Evolutionary conservation across 2,888 invertebrate species (phyloP), one percentile per base, ranked within the genome.

Genomic region (Ornithoptera alexandrae): DNA sequence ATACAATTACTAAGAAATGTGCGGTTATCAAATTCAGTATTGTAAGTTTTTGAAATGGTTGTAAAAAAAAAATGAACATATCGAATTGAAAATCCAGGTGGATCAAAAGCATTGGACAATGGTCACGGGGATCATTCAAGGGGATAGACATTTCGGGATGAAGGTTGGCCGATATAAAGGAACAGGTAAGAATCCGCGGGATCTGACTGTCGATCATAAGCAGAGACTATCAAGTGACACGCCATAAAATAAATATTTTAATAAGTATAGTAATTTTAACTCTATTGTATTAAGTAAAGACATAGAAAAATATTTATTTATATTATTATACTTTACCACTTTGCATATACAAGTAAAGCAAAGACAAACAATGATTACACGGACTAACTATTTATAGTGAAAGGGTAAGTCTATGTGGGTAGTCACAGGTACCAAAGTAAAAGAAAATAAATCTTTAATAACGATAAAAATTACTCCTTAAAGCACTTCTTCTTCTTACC

Each of bases 51-150:
- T 62, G 22, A 59, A 67, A 70, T 66, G 66, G 62, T 59, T 69
- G 62, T n/a, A 67, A n/a, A 76, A 76, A 77, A 79, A 74, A 53
- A 53, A 53, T 6, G 15, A 79, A 78, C 83, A 83, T 84, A 84
- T 72, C 53, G 53, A 53, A 53, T 30, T 83, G 81, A 82, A 78
- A 79, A 81, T 81, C 80, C 81, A 74, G 77, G 80, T 82, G 87
- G 87, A 92, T 92, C 92, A 89, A 92, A 92, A 85, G 89, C 79
- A 78, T 90, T 88, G 92, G 92, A 92, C 92, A 92, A 92, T 91
- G 92, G 92, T 92, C 92, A 91, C 83, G 87, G 81, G 82, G 78
- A 84, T 84, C 84, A 79, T 81, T 85, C 84, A 81, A 79, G 78
- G 74, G 80, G 82, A 83, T 81, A 79, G 80, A 78, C 82, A 65